Evolutionary conservation across 2,113 vertebrate genomes (phyloP).

Genomic region (Synodontis membranacea): DNA sequence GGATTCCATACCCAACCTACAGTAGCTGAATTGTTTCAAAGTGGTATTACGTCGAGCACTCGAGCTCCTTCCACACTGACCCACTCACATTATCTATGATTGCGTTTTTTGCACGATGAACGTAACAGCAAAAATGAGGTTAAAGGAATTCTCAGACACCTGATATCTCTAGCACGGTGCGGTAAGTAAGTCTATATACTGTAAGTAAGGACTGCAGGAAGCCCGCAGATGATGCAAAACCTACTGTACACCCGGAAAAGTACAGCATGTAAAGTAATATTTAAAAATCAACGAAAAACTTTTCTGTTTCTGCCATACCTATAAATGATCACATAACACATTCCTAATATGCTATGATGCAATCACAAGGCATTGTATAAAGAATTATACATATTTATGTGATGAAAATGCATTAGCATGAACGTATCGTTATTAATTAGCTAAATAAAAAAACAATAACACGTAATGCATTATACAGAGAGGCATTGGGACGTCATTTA

Average conservation of each 20-base stretch:
- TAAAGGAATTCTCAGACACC: conserved; percentile 3
- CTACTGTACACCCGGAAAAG: neutral
- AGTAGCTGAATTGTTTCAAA: neutral
- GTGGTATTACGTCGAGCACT: neutral
- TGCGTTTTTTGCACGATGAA: neutral
- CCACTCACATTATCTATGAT: conserved; percentile 18
- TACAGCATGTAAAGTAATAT: neutral
- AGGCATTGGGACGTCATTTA: neutral
- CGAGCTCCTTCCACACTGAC: neutral
- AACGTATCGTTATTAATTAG: no score
- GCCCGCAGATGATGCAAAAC: neutral
- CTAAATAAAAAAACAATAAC: neutral
- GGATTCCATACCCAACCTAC: neutral
- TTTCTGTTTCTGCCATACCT: neutral
- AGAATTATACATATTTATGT: neutral
- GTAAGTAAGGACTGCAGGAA: neutral
- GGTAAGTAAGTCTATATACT: neutral
- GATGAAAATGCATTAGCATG: neutral
- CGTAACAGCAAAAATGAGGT: conserved; percentile 21
- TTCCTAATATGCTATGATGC: neutral
- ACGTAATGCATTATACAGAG: neutral
- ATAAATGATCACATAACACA: neutral
- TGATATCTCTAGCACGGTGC: conserved; percentile 10
- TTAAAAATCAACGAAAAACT: neutral
- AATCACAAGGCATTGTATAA: neutral